Evolutionary conservation across 2,888 invertebrate genomes (phyloP).

Genomic region (Crossocerus cetratus): DNA sequence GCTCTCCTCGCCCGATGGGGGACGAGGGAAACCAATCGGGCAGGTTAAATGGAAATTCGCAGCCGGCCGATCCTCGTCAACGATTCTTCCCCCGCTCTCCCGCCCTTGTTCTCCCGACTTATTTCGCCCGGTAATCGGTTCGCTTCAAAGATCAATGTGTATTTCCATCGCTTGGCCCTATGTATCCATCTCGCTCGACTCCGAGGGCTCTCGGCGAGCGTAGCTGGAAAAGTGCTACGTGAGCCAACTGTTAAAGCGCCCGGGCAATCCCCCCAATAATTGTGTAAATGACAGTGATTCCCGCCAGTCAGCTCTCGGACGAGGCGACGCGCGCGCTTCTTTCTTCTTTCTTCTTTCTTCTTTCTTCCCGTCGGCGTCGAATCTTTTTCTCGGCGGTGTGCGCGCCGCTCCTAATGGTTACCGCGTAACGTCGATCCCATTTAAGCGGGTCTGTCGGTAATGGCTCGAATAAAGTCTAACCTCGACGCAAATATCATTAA

Average conservation of each 20-base stretch:
- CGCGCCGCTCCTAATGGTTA: slow-evolving; percentile 12
- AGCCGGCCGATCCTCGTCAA: slow-evolving; percentile 28
- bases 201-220: neutral
- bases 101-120: no score
- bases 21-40: slow-evolving; percentile 12
- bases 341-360: slow-evolving; percentile 25
- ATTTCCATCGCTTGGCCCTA: no score
- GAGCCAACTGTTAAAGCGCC: slow-evolving; percentile 15
- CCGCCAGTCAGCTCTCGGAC: slow-evolving; percentile 14
- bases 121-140: no score
- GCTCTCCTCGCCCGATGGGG: slow-evolving; percentile 52
- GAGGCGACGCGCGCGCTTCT: slow-evolving; percentile 1
- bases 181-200: no score
- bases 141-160: no score
- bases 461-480: slow-evolving; percentile 36
- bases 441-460: slow-evolving; percentile 32
- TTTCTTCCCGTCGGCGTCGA: slow-evolving; percentile 18
- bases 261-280: slow-evolving; percentile 33
- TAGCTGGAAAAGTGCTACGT: slow-evolving; percentile 10
- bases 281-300: slow-evolving; percentile 49
- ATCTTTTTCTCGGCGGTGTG: neutral
- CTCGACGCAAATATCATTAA: slow-evolving; percentile 29
- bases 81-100: no score
- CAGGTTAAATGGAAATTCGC: slow-evolving; percentile 55
- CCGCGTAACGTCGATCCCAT: slow-evolving; percentile 19